These are phyloP conservation scores for Dufourea novaeangliae DNA, from an alignment of 1,140 invertebrate genomes.

Conservation along the genomic window DNA sequence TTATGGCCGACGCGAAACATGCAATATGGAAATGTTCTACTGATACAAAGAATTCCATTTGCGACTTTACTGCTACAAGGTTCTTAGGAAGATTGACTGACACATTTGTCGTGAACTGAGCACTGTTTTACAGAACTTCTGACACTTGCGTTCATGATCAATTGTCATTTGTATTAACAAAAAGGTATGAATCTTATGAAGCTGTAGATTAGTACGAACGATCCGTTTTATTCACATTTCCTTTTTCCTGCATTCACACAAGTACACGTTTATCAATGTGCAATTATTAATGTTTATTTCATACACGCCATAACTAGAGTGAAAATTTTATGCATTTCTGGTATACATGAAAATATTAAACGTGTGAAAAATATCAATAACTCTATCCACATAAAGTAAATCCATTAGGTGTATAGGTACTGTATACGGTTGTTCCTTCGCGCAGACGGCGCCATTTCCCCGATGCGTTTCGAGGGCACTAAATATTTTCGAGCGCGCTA, in stretches of 20 bases:
- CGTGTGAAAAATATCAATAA: not conserved
- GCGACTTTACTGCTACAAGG: not conserved
- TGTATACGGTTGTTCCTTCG: not conserved
- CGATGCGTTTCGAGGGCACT: not conserved
- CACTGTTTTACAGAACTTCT: not conserved
- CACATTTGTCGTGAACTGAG: not conserved
- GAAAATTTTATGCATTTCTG: too few relatives aligned
- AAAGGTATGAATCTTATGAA: not conserved
- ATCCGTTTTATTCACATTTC: not conserved
- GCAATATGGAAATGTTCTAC: not conserved
- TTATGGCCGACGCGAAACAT: too few relatives aligned
- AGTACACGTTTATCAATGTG: too few relatives aligned
- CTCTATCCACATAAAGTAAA: not conserved
- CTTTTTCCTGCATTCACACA: not conserved
- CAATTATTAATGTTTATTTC: too few relatives aligned
- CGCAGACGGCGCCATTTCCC: conserved; percentile 2
- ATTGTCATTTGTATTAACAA: not conserved
- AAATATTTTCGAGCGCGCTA: conserved; percentile 47
- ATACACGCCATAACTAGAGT: too few relatives aligned
- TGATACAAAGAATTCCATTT: not conserved
- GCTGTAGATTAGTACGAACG: too few relatives aligned
- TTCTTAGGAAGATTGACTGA: not conserved
- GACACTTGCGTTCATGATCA: not conserved
- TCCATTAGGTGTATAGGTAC: not conserved
- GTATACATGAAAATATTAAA: too few relatives aligned